Conservation (phyloP, 2,113 vertebrate species). For the Mesembrinibis cayennensis region DNA sequence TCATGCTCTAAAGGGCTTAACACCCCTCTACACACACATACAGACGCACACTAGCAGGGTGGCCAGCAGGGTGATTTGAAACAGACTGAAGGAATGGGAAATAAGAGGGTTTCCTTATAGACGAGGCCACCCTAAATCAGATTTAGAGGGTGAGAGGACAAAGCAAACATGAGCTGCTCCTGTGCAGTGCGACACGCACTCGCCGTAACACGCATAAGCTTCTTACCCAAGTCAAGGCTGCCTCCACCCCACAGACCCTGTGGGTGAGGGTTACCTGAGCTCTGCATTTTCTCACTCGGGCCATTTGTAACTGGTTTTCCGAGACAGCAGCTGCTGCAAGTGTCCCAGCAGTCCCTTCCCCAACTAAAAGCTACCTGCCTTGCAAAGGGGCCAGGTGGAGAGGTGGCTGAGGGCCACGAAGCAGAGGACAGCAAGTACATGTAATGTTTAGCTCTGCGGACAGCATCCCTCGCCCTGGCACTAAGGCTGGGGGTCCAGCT, state of each 20-base stretch:
- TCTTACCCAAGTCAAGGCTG: not conserved
- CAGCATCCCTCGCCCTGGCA: not conserved
- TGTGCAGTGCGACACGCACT: rapidly evolving
- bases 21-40: not conserved
- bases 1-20: constrained; percentile 47
- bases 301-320: not conserved
- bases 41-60: not conserved
- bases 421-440: not conserved
- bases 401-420: not conserved
- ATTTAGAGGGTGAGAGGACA: not conserved
- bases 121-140: not conserved
- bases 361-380: not conserved
- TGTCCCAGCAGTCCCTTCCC: not conserved
- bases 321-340: not conserved
- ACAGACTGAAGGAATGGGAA: not conserved
- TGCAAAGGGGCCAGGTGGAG: not conserved
- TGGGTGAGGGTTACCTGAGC: not conserved
- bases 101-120: not conserved
- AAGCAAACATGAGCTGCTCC: not conserved
- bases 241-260: rapidly evolving
- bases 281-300: not conserved
- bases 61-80: not conserved
- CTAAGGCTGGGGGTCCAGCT: not conserved
- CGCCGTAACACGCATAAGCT: not conserved
- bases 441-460: not conserved